Conservation (phyloP, 1,140 invertebrate species). For the Sminthurides bifidus region DNA sequence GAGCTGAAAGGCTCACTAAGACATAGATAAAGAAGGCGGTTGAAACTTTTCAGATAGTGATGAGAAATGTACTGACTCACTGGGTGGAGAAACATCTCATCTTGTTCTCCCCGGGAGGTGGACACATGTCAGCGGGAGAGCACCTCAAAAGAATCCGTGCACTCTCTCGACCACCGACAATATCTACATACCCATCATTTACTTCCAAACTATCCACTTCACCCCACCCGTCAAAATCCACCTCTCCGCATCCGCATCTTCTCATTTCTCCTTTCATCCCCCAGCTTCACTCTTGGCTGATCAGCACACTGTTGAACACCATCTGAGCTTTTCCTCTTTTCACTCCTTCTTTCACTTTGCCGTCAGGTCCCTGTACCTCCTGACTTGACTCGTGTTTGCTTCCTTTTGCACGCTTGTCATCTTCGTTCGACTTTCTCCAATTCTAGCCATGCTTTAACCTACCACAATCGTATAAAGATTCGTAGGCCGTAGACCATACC, state of each 20-base stretch:
- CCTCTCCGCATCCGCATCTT: background rate
- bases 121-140: constrained; percentile 27
- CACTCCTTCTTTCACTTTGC: background rate
- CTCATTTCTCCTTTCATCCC: background rate
- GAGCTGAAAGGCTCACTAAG: too few relatives aligned
- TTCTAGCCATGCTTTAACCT: too few relatives aligned
- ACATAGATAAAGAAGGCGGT: too few relatives aligned
- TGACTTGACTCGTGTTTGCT: background rate
- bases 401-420: too few relatives aligned
- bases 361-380: background rate
- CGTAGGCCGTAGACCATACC: too few relatives aligned
- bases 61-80: constrained; percentile 6
- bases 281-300: background rate
- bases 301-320: too few relatives aligned
- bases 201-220: constrained; percentile 7
- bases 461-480: too few relatives aligned
- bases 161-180: constrained; percentile 20
- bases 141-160: constrained; percentile 27
- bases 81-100: constrained; percentile 30
- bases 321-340: too few relatives aligned
- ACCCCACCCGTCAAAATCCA: background rate
- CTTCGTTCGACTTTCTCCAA: too few relatives aligned
- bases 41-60: background rate
- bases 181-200: constrained; percentile 13
- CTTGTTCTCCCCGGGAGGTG: constrained; percentile 25